Conservation (phyloP, 2,113 vertebrate species). For the Sapayoa aenigma region DNA sequence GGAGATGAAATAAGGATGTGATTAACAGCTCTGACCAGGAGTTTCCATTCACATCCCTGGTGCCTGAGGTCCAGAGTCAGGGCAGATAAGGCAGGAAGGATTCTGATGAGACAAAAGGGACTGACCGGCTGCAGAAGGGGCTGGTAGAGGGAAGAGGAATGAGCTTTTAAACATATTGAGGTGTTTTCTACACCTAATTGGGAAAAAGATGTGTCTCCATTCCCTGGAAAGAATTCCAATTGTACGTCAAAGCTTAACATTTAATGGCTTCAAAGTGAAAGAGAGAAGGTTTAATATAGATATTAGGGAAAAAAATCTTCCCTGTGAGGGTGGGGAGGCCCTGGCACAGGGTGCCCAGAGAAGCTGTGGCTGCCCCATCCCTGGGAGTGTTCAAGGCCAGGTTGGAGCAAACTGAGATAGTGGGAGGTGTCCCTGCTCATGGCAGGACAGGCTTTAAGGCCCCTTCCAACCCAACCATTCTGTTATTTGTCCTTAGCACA, state of each 20-base stretch:
- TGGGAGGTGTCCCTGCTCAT: neutral
- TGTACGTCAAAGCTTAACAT: neutral
- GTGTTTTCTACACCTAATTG: neutral
- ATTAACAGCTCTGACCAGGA: neutral
- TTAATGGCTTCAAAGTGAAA: neutral
- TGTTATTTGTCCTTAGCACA: neutral
- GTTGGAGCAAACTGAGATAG: accelerated
- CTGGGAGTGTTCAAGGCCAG: neutral
- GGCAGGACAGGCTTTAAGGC: neutral
- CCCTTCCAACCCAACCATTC: neutral
- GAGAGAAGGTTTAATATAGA: no score
- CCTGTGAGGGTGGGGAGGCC: neutral
- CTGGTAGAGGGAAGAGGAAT: neutral
- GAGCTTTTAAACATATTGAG: neutral
- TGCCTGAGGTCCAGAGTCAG: neutral
- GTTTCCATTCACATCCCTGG: neutral
- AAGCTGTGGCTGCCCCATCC: neutral
- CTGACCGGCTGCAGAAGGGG: neutral
- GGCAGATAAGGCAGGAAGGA: neutral
- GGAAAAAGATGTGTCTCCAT: neutral
- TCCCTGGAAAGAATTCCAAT: neutral
- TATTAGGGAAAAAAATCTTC: neutral
- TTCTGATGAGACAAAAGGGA: neutral
- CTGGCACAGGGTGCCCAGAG: neutral
- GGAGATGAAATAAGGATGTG: neutral